These are phyloP conservation scores for Crocidura indochinensis DNA, from an alignment of 2,797 vertebrate species.

Conservation along the genomic window DNA sequence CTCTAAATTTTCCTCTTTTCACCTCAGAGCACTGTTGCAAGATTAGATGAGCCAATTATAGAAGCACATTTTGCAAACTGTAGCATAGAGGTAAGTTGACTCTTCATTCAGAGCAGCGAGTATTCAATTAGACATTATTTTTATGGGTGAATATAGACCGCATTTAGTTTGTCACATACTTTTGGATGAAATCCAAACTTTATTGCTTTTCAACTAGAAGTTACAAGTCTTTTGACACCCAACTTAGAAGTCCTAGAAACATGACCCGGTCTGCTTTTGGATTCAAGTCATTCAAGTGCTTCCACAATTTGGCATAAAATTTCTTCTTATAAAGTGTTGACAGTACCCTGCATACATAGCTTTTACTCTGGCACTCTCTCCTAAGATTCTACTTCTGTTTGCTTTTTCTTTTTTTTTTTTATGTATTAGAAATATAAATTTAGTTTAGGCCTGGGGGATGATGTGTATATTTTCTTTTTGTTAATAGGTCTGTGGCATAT, in stretches of 20 bases:
- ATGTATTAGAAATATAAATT: constrained; percentile 75
- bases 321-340: background rate
- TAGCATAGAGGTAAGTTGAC: background rate
- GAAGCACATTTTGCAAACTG: background rate
- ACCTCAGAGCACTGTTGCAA: too few relatives aligned
- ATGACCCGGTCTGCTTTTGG: background rate
- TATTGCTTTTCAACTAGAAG: background rate
- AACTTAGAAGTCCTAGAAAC: background rate
- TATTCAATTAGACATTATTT: too few relatives aligned
- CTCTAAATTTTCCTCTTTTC: too few relatives aligned
- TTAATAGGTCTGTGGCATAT: constrained; percentile 77
- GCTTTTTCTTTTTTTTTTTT: constrained; percentile 55
- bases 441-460: constrained; percentile 46
- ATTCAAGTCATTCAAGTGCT: background rate
- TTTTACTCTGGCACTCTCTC: constrained; percentile 50
- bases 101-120: background rate
- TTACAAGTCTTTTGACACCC: background rate
- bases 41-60: background rate
- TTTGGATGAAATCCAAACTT: constrained; percentile 45
- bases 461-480: constrained; percentile 71
- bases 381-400: constrained; percentile 37
- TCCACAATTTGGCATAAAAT: background rate
- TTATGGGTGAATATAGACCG: too few relatives aligned
- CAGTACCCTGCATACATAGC: background rate
- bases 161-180: background rate